Base-by-base conservation (phyloP, 2,113 vertebrate genomes). In the Condylura cristata region DNA sequence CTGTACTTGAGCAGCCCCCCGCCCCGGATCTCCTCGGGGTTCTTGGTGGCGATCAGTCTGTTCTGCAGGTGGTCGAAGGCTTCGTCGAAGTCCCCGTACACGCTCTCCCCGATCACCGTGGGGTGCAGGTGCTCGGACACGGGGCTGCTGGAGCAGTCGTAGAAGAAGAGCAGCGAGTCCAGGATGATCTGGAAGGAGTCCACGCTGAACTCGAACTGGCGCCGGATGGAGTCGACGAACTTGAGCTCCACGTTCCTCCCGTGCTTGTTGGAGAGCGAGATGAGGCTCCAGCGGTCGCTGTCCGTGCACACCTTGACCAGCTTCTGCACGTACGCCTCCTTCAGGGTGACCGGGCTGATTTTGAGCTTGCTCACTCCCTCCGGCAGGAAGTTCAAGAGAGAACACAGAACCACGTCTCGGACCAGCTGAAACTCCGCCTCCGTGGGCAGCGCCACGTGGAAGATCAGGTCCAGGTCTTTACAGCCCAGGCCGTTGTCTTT, bases 161-260 rank as follows among this genome's bases (percentile, higher is more conserved):
- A 99, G 97, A 98, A 99, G 14, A 99, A 96, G 1, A 99, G 99
- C 97, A 99, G 87, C 0, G 99, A 99, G 89, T 99, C 99, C 97
- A 99, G 97, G 80, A 99, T 98, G n/a, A 99, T 99, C 97, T 99
- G 99, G 97, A 99, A 99, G 0, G 99, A 99, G 97, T 99, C 99
- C 96, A 99, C 99, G 0, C 99, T 99, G 95, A 99, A 99, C 98
- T 99, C 99, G 41, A 99, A 99, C 98, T 99, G 99, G 0, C 99
- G 99, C 17, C 99, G 98, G 96, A 99, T 99, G 6, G 99, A 98
- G 97, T 99, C 99, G 10, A 99, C 99, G 26, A 99, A 99, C 96
- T 99, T 99, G 11, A 99, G 98, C 97, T 99, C 99, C 96, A 99
- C 99, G 0, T 99, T 99, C 97, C 99, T 98, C 1, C 99, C 99